Percentiles rank a stretch among this genome's conserved stretches.
phyloP scores from a whole-genome alignment of 2,888 invertebrate species.

The Lagria hirta region DNA sequence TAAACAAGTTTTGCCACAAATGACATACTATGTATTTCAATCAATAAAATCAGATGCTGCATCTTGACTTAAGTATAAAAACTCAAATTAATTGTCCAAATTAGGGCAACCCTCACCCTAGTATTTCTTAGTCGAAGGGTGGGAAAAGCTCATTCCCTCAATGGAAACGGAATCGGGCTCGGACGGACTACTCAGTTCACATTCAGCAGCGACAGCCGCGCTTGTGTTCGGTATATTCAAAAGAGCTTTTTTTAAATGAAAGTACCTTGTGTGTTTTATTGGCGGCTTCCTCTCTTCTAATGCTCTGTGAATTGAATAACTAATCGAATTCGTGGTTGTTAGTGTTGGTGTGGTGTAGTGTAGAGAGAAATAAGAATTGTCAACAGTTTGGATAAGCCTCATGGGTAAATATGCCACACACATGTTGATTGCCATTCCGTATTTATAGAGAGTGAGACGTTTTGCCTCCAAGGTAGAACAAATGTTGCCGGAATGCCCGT shows the following conservation, averaged over 20 bases:
- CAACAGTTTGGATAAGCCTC: slow-evolving; percentile 14
- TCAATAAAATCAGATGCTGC: too few species aligned
- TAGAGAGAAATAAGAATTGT: slow-evolving; percentile 12
- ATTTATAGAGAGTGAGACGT: slow-evolving; percentile 1
- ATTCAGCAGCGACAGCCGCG: slow-evolving; percentile 16
- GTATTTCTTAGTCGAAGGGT: slow-evolving; percentile 8
- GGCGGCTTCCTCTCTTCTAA: slow-evolving; percentile 25
- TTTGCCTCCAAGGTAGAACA: too few species aligned
- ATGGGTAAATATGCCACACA: slow-evolving; percentile 23
- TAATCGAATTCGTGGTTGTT: slow-evolving; percentile 23
- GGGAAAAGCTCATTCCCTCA: slow-evolving; percentile 7
- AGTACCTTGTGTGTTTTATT: slow-evolving; percentile 23
- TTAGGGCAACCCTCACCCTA: slow-evolving; percentile 20
- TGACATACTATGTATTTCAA: too few species aligned
- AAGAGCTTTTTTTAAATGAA: slow-evolving; percentile 23
- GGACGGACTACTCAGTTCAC: slow-evolving; percentile 16
- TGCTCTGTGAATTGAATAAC: slow-evolving; percentile 37
- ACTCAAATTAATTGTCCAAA: slow-evolving; percentile 19
- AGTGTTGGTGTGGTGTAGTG: slow-evolving; percentile 2
- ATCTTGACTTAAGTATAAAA: too few species aligned
- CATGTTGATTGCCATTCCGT: slow-evolving; percentile 16
- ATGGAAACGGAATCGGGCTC: too few species aligned
- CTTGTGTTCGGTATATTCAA: slow-evolving; percentile 13
- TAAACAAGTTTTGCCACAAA: too few species aligned
- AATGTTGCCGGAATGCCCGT: slow-evolving; percentile 1